Evolutionary conservation across 1,140 invertebrate genomes (phyloP).

Genomic region (Oscheius sp.): DNA sequence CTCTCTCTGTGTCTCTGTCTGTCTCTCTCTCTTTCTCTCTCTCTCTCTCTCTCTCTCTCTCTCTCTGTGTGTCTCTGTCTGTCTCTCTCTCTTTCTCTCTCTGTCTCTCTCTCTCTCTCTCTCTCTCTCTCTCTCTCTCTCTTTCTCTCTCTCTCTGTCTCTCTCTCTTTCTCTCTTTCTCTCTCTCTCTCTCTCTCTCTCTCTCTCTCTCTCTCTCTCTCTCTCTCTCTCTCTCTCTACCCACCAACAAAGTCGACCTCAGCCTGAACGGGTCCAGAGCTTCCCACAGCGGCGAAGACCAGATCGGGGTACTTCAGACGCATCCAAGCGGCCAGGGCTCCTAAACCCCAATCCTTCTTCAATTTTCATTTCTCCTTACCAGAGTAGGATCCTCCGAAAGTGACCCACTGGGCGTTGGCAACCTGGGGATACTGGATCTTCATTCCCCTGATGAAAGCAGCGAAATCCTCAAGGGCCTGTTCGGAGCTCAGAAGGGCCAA

Average conservation of each 20-base stretch:
- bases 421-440: neutral
- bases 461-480: conserved; percentile 21
- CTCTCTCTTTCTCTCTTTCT: too few species aligned
- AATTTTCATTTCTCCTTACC: neutral
- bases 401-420: conserved; percentile 29
- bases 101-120: too few species aligned
- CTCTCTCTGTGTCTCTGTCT: too few species aligned
- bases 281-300: conserved; percentile 9
- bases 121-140: too few species aligned
- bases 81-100: too few species aligned
- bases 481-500: neutral
- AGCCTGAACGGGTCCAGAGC: conserved; percentile 22
- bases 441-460: conserved; percentile 16
- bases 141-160: too few species aligned
- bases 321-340: conserved; percentile 27
- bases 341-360: neutral
- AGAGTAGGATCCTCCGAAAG: conserved; percentile 27
- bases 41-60: too few species aligned
- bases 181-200: too few species aligned
- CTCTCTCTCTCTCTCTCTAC: too few species aligned
- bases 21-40: too few species aligned
- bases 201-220: too few species aligned
- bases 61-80: too few species aligned
- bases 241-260: conserved; percentile 28
- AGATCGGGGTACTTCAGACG: conserved; percentile 14